Evolutionary conservation across 1,140 invertebrate species (phyloP).

Genomic region (Drosophila malerkotliana): DNA sequence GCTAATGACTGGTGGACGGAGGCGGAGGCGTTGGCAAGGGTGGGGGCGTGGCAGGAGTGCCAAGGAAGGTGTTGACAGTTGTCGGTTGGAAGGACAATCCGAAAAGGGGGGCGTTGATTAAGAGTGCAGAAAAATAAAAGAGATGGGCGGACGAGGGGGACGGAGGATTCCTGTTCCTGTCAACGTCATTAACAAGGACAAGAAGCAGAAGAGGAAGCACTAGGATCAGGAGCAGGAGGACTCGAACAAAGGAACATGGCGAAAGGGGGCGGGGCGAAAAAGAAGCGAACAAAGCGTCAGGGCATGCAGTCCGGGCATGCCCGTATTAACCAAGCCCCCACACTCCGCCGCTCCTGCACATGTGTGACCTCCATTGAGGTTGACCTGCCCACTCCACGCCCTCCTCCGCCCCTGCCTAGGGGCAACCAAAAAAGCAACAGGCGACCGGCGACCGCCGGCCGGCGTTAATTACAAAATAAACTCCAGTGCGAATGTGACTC

Average conservation of each 20-base stretch:
- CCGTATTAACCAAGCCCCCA: slow-evolving; percentile 15
- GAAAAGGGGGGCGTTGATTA: slow-evolving; percentile 42
- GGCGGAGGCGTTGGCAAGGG: too few relatives aligned
- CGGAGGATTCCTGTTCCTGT: slow-evolving; percentile 52
- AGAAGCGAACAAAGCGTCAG: slow-evolving; percentile 46
- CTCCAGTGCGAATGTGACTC: slow-evolving; percentile 61
- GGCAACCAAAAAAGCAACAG: slow-evolving; percentile 68
- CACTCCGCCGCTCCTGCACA: slow-evolving; percentile 3
- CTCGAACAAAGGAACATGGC: slow-evolving; percentile 10
- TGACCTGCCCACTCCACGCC: slow-evolving; percentile 18
- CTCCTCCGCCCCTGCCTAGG: slow-evolving; percentile 39
- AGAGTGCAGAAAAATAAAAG: slow-evolving; percentile 31
- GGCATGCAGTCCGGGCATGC: slow-evolving; percentile 4
- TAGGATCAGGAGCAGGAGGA: neutral
- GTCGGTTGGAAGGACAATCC: slow-evolving; percentile 20
- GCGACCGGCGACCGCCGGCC: slow-evolving; percentile 69
- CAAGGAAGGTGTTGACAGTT: slow-evolving; percentile 44
- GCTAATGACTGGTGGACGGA: slow-evolving; percentile 18
- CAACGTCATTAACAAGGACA: slow-evolving; percentile 75
- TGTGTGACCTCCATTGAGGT: slow-evolving; percentile 37
- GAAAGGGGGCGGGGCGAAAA: neutral
- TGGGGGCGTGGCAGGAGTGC: slow-evolving; percentile 1
- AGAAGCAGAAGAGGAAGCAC: slow-evolving; percentile 6
- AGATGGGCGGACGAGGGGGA: neutral
- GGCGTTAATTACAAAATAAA: slow-evolving; percentile 84